Evolutionary conservation across 2,888 invertebrate species (phyloP).

Genomic region (Barypeithes pellucidus): DNA sequence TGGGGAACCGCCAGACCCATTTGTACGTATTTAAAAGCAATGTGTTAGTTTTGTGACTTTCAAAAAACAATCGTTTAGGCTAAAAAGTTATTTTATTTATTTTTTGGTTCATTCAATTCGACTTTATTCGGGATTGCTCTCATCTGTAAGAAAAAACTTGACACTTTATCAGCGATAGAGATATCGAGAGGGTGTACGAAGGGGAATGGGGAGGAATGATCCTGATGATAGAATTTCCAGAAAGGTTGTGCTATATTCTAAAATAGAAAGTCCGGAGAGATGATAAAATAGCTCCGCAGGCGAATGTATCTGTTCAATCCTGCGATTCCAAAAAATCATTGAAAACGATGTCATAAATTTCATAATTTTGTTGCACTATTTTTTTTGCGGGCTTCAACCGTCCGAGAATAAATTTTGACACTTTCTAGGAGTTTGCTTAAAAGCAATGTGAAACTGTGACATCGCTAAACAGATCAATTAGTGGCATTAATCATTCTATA

Average conservation of each 20-base stretch:
- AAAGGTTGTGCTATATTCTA: too few species aligned
- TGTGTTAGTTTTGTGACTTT: background rate
- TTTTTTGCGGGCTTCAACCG: background rate
- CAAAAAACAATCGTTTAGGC: too few species aligned
- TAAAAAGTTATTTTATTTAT: background rate
- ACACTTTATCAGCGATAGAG: too few species aligned
- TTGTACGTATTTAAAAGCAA: background rate
- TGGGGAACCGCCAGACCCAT: too few species aligned
- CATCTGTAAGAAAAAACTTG: too few species aligned
- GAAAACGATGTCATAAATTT: background rate
- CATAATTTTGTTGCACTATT: background rate
- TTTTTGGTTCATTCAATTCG: too few species aligned
- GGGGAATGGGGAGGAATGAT: too few species aligned
- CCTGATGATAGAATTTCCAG: too few species aligned
- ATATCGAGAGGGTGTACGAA: background rate
- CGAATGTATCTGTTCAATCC: too few species aligned
- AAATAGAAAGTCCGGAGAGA: too few species aligned
- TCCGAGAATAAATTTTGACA: constrained; percentile 4
- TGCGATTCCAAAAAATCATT: too few species aligned
- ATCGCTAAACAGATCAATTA: constrained; percentile 38
- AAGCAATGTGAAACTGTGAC: constrained; percentile 29
- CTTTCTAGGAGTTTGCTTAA: constrained; percentile 20
- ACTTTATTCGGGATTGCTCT: background rate
- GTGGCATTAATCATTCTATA: constrained; percentile 38
- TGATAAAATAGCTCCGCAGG: too few species aligned